These are phyloP conservation scores for Geodia barretti DNA, from an alignment of 37 sponge, comb jelly and placozoan genomes.

Conservation along the genomic window DNA sequence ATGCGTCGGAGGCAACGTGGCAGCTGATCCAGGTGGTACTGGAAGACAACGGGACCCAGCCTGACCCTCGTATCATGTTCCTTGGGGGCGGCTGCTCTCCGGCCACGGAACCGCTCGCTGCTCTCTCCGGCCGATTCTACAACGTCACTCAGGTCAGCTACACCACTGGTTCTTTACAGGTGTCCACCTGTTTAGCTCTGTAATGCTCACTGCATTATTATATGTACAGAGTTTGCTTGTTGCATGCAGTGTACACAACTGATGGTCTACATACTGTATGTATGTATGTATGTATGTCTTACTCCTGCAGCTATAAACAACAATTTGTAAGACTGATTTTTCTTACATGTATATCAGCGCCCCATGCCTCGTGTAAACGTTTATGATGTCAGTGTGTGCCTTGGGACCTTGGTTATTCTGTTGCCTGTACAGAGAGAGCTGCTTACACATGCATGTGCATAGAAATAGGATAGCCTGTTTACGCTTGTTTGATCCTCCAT, in stretches of 20 bases:
- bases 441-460: too few species aligned
- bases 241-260: background rate
- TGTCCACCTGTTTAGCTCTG: background rate
- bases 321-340: too few species aligned
- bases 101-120: slow-evolving; percentile 61
- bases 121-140: slow-evolving; percentile 55
- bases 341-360: too few species aligned
- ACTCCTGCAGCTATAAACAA: too few species aligned
- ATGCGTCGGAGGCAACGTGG: slow-evolving; percentile 71
- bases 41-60: background rate
- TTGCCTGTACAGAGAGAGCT: too few species aligned
- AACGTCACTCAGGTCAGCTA: slow-evolving; percentile 44
- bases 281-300: background rate
- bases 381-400: too few species aligned
- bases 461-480: too few species aligned
- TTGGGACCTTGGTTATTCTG: too few species aligned
- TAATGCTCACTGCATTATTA: background rate
- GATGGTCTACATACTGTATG: background rate
- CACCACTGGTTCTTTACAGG: background rate
- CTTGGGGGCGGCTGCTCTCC: slow-evolving; percentile 67
- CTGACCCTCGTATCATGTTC: slow-evolving; percentile 33
- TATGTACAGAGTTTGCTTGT: background rate
- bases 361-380: too few species aligned
- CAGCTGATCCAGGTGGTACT: slow-evolving; percentile 52
- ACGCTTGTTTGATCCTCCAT: too few species aligned